Evolutionary conservation across 2,797 vertebrate species (phyloP).

Genomic region (Nannoperca australis): DNA sequence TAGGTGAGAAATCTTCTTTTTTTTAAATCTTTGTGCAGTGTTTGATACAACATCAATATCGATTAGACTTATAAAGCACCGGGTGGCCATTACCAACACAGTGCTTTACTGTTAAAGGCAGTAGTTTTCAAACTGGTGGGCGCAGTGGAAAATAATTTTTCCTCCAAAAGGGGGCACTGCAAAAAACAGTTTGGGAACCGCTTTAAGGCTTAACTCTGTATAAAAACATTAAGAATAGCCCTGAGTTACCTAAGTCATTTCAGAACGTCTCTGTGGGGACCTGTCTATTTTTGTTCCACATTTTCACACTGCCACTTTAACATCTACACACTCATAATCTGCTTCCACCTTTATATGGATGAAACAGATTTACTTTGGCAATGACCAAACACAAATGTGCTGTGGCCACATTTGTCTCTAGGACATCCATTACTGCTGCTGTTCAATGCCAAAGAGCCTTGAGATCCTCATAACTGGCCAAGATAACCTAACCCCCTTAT

Average conservation of each 20-base stretch:
- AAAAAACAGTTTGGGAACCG: too few relatives aligned
- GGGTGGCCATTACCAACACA: background rate
- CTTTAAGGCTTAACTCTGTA: background rate
- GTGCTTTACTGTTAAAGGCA: background rate
- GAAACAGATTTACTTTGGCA: slow-evolving; percentile 5
- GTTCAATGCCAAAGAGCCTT: background rate
- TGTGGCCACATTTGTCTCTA: slow-evolving; percentile 14
- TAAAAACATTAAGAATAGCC: background rate
- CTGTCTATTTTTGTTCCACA: background rate
- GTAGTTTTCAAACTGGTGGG: too few relatives aligned
- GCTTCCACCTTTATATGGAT: background rate
- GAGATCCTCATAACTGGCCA: background rate
- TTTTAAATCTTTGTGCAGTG: background rate
- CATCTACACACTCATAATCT: background rate
- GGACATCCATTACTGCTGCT: slow-evolving; percentile 1
- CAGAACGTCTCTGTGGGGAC: background rate
- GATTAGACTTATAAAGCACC: background rate
- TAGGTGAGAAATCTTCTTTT: background rate
- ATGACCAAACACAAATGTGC: slow-evolving; percentile 12
- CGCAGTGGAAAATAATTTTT: too few relatives aligned
- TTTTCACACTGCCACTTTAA: background rate
- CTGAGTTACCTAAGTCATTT: background rate
- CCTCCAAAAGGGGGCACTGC: too few relatives aligned
- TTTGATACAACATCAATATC: background rate
- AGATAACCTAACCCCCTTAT: background rate